Conservation (phyloP, 1,140 invertebrate genomes). For the Pseudomyrmex cubaensis region DNA sequence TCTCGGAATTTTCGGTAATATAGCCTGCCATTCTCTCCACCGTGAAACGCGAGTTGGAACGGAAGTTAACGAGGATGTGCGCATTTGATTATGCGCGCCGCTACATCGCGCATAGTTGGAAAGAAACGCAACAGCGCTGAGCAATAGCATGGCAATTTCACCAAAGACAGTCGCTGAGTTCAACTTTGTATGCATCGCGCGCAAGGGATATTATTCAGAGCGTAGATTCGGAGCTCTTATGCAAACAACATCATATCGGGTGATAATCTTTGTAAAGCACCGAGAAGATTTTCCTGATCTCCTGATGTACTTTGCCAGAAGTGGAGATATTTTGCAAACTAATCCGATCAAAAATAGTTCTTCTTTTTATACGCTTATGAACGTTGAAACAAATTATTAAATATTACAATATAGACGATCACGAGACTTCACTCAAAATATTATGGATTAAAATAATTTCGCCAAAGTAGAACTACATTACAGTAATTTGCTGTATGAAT, state of each 20-base stretch:
- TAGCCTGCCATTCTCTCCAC: neutral
- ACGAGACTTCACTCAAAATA: neutral
- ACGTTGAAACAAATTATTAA: too few relatives aligned
- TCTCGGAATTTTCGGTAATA: slow-evolving; percentile 58
- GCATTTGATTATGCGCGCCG: slow-evolving; percentile 41
- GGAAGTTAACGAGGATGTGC: slow-evolving; percentile 49
- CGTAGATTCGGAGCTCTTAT: neutral
- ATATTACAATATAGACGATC: too few relatives aligned
- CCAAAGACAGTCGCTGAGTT: slow-evolving; percentile 8
- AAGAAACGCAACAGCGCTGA: slow-evolving; percentile 21
- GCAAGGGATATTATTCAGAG: slow-evolving; percentile 5
- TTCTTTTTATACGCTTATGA: neutral
- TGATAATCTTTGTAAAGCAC: slow-evolving; percentile 28
- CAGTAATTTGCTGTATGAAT: neutral
- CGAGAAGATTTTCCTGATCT: slow-evolving; percentile 20
- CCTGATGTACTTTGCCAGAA: neutral
- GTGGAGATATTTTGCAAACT: slow-evolving; percentile 1
- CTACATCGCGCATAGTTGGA: neutral
- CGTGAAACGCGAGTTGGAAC: slow-evolving; percentile 10
- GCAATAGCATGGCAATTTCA: slow-evolving; percentile 12
- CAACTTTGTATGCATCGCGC: slow-evolving; percentile 5
- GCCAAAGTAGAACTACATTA: neutral
- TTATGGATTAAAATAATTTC: neutral
- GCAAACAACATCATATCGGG: neutral
- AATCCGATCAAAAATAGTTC: neutral